Base-by-base conservation (phyloP, 2,888 invertebrate species). In the Apocheima hispidaria region DNA sequence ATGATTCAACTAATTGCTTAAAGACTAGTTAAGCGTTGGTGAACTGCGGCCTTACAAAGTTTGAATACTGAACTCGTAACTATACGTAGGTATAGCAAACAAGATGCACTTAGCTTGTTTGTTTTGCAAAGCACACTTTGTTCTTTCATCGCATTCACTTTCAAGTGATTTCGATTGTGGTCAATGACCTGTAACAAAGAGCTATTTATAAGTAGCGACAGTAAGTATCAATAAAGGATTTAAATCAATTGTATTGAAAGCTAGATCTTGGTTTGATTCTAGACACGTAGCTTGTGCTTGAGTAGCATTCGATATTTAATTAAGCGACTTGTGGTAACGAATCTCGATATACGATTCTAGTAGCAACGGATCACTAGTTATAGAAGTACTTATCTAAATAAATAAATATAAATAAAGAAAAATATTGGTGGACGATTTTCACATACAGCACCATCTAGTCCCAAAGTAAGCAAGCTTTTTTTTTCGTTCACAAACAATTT, bases 121-220 rank as follows among this genome's bases (percentile, higher is more conserved):
- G 33, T 43, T 50, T 43, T 36, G n/a, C 60, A 26, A 53, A 49
- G 44, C 40, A 46, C 48, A 54, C 30, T 20, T 23, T 33, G 46
- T 44, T 58, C 44, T 18, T 52, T 56, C 46, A 55, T 35, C 6
- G 33, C 40, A 44, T 60, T 60, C 60, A 53, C 53, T 53, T 60
- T 60, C 53, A 18, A 36, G 28, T 33, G 14, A 53, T 60, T 59
- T 59, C 48, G 33, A 59, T 48, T 48, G 35, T 30, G 16, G 26
- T 10, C 50, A 48, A 44, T 54, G 49, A 58, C 18, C 30, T n/a
- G 10, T 41, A 44, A 21, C 48, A 56, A 40, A 49, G 30, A 21
- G 41, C 28, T 23, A n/a, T 48, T 38, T 10, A 48, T 48, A 36
- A 48, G 26, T 46, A 16, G 26, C 18, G 10, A 46, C 28, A 43